These are phyloP conservation scores for Tetramorium parvispinum DNA, from an alignment of 1,140 invertebrate species.

Conservation along the genomic window DNA sequence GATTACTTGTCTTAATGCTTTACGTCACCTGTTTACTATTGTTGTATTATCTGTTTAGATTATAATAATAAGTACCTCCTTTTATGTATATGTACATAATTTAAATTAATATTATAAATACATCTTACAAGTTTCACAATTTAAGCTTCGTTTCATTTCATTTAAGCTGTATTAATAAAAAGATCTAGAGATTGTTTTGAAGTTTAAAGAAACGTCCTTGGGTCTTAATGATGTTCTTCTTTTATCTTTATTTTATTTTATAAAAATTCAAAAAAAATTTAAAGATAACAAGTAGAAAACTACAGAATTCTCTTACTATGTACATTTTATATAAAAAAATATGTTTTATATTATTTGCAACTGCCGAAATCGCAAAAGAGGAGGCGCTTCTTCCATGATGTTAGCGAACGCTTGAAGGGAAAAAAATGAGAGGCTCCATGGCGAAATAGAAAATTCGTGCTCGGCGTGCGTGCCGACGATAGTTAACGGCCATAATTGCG, in stretches of 20 bases:
- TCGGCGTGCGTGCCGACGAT: constrained; percentile 78
- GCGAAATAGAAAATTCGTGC: constrained; percentile 65
- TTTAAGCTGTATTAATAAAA: not conserved
- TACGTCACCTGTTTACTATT: not conserved
- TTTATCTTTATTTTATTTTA: not conserved
- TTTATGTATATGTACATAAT: not conserved
- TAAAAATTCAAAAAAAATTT: not conserved
- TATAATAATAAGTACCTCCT: not conserved
- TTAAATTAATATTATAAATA: not conserved
- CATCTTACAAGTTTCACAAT: not conserved
- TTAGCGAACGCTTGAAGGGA: constrained; percentile 19
- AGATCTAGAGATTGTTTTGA: not conserved
- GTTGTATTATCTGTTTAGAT: not conserved
- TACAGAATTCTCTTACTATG: not conserved
- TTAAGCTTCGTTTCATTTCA: not conserved
- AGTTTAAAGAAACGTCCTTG: not conserved
- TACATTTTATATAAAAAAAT: not conserved
- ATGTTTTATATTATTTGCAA: not conserved
- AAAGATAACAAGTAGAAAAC: not conserved
- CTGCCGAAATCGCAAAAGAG: constrained; percentile 12
- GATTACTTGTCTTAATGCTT: not conserved
- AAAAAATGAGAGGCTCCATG: not conserved
- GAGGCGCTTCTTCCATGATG: not conserved
- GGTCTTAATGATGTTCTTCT: not conserved
- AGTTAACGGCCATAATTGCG: constrained; percentile 80